Base-by-base conservation (phyloP, 2,797 vertebrate genomes). In the Gouania willdenowi region DNA sequence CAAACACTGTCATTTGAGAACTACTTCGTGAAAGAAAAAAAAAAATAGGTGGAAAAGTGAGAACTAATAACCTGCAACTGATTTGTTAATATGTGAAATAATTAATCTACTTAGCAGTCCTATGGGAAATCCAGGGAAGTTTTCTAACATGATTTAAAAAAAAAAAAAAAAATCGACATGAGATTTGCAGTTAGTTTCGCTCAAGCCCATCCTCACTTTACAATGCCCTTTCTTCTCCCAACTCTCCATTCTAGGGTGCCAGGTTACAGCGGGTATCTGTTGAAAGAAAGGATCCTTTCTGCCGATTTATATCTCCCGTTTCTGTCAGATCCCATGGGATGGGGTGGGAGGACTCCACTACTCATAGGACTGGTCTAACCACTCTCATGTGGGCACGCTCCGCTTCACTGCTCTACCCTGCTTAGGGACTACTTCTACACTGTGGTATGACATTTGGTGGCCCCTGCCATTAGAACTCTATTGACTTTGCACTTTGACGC, bases 251-350 rank as follows among this genome's bases (percentile, higher is more conserved):
- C 38, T 46, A 44, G 4, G 77, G 87, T 88, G 85, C 83, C 54
- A 35, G 67, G 81, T 89, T 90, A 85, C 89, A 86, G 71, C 43
- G 82, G 80, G 85, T 90, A 89, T 89, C 89, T 89, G 74, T 65
- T 64, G 55, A 77, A 87, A 89, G 75, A 89, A 90, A 89, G 81
- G 79, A 67, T 78, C 78, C 85, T 86, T 89, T 91, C 82, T 88
- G 63, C 75, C 77, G 79, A 73, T 82, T 68, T 71, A 67, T 69
- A 74, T 84, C 83, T 89, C 86, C 63, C 41, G 61, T 91, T 89
- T 86, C 88, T 46, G 45, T 52, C 14, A 19, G 45, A 33, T 87
- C 87, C 81, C 76, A 55, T 57, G 78, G 79, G 85, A 81, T 72
- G 67, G 78, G 77, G 79, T 74, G 75, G 79, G 72, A 79, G 49